Base-by-base conservation (phyloP, 1,140 invertebrate genomes). In the Fopius arisanus region DNA sequence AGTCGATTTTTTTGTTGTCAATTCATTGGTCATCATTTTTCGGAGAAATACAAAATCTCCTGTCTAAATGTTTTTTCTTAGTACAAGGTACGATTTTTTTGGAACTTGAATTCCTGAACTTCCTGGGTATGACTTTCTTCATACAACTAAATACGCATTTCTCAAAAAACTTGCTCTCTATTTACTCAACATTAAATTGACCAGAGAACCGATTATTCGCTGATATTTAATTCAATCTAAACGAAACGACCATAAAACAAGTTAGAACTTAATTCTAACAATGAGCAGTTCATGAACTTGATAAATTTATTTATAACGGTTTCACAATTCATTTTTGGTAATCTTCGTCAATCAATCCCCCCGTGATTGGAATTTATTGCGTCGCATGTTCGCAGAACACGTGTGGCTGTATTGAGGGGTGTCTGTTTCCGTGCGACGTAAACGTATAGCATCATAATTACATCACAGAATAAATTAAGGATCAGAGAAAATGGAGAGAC, bases 261-360 rank as follows among this genome's bases (percentile, higher is more conserved):
- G 9, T 37, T 1, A 2, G 33, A 37, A 37, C 12, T 37, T 1
- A 37, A 37, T 48, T 12, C 7, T 48, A 14, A 1, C 43, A 5
- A 48, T 2, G 3, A n/a, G 43, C 16, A 4, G 5, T 4, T 37
- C 43, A 7, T 48, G 2, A 5, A 12, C 5, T 48, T 48, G 5
- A 2, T n/a, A n/a, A 48, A 16, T 2, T 48, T 48, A 59, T 59
- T 59, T 59, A 59, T 59, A 70, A 69, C 67, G 48, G 23, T 31
- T 71, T 63, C 29, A 54, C 70, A 71, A 63, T 71, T n/a, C 23
- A 28, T 65, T 66, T 66, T 72, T 72, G 62, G 70, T 59, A 59
- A 59, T 59, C 54, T 7, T 59, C 23, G 23, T 59, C 70, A 66
- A 67, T 51, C 41, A 29, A 12, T 51, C n/a, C 37, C 5, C 14